Evolutionary conservation across 2,113 vertebrate genomes (phyloP), one percentile per base, ranked within the genome.

Genomic region (Heptranchias perlo): DNA sequence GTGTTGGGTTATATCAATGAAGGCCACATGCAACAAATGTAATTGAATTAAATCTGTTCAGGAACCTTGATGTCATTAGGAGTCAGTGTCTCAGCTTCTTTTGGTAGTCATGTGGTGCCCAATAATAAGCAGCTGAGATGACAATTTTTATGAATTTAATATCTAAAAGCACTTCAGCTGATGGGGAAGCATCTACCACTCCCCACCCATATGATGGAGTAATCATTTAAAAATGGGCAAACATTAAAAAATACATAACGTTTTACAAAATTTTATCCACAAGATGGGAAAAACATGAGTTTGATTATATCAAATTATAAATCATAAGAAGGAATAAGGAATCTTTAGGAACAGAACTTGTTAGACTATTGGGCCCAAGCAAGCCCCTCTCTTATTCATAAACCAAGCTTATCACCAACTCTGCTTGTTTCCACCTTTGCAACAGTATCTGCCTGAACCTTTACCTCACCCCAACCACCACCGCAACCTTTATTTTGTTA

Each of bases 11-110:
- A 62, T 93, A 39, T 62, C 31, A 93, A 62, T 62, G 91, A 62
- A 93, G 91, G 62, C 91, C 91, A 93, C 58, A 93, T 93, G 44
- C 54, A 61, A 62, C 58, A 39, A 62, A 93, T 11, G 91, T 39
- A 39, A 58, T 58, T 52, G 28, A 89, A 89, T 31, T 89, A 54
- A 89, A 52, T 89, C 91, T 62, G 18, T 93, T 93, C 7, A 62
- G 58, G n/a, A n/a, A 8, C 35, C 58, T 93, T 47, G 44, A 7
- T 94, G 91, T 65, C 91, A 94, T 89, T 49, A 89, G 49, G 49
- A 89, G 47, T 54, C 49, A 89, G 54, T 54, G 31, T 89, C 47
- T 10, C 65, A 4, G 91, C 61, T 39, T 89, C 49, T 89, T 82
- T 91, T 94, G 16, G 58, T 64, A n/a, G 91, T 64, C 18, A 39